Conservation (phyloP, 2,797 vertebrate genomes). For the Coreius guichenoti region DNA sequence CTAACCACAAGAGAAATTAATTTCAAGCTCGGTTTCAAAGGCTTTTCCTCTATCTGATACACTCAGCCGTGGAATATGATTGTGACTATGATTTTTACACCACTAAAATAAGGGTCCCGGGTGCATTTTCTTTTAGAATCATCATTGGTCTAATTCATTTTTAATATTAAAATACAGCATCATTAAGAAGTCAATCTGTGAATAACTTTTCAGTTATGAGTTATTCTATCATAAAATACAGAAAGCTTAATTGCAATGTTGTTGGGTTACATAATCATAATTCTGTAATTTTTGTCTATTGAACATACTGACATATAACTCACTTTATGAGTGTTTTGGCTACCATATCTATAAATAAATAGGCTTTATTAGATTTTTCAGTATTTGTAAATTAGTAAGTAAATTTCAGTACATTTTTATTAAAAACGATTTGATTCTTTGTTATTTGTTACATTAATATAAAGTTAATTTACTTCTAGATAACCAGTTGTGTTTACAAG, state of each 20-base stretch:
- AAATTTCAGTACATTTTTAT: no score
- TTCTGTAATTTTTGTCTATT: not conserved
- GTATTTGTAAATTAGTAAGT: no score
- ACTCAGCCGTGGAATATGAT: constrained; percentile 26
- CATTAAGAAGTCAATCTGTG: not conserved
- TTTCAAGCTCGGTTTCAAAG: constrained; percentile 11
- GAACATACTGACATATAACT: not conserved
- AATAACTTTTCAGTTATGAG: not conserved
- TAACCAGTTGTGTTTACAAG: no score
- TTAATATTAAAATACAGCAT: not conserved
- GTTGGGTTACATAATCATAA: not conserved
- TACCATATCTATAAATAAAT: no score
- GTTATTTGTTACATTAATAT: no score
- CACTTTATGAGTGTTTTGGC: not conserved
- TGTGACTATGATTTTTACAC: not conserved
- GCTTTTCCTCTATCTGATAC: constrained; percentile 24
- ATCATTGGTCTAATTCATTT: not conserved
- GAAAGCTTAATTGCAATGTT: not conserved
- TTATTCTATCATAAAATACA: not conserved
- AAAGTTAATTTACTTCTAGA: no score
- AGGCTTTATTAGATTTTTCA: no score
- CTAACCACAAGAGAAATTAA: constrained; percentile 22
- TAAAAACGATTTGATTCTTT: no score
- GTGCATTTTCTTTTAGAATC: not conserved
- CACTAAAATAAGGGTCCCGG: not conserved